Base-by-base conservation (phyloP, 2,888 invertebrate species). In the Sinotaia quadrata region DNA sequence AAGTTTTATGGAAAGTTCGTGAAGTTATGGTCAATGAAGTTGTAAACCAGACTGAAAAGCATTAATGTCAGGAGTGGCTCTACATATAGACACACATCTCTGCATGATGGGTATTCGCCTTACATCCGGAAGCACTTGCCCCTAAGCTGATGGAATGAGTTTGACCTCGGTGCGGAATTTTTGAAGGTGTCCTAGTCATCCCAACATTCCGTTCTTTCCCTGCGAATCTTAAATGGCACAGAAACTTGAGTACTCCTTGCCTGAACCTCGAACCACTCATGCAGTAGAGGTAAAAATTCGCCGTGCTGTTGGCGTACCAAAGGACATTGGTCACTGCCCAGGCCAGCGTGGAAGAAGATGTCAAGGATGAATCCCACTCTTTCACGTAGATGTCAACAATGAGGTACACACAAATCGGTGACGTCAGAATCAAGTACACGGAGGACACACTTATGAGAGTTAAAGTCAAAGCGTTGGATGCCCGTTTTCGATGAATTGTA, bases 241-340 rank as follows among this genome's bases (percentile, higher is more conserved):
- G 4, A 36, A 27, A 31, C 2, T 41, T 29, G 33, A 4, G 18
- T 24, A 52, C 51, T 24, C 41, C 36, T 24, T 61, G 34, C 5
- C 73, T 24, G 58, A 73, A 73, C 52, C 58, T 70, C 8, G 63
- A 21, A 0, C 73, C 73, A 10, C 59, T 73, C 0, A 73, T 33
- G 27, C 68, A 70, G 66, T 73, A 73, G 31, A 73, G 62, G 57
- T 69, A 69, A n/a, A 73, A 73, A 51, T 73, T 73, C 47, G 70
- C 61, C n/a, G 70, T 52, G 58, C 70, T 70, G 60, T 73, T 73
- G 33, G 65, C 59, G 51, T 73, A 70, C 73, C 70, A 70, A 5
- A 65, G 18, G 7, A 69, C 51, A 34, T 57, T 68, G 52, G 66
- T 68, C 15, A 68, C 12, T 7, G 70, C 70, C 66, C 65, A 73